phyloP scores from a whole-genome alignment of 2,113 vertebrate species.

The Cottus gobio region DNA sequence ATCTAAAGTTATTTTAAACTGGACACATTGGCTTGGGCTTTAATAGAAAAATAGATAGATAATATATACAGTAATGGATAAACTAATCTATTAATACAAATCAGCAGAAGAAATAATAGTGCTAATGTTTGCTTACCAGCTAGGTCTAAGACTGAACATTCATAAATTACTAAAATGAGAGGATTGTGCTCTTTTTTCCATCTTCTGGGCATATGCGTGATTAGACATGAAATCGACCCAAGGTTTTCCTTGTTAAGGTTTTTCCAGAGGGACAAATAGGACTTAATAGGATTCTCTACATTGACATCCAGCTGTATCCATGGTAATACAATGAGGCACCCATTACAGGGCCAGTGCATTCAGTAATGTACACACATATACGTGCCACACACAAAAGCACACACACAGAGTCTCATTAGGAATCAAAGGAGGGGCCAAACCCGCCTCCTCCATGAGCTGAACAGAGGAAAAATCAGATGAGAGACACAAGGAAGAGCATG shows the following conservation, averaged over 20 bases:
- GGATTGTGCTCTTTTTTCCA: conserved; percentile 1
- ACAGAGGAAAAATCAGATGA: conserved; percentile 14
- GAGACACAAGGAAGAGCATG: conserved; percentile 4
- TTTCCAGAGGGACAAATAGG: conserved; percentile 47
- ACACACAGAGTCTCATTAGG: conserved; percentile 24
- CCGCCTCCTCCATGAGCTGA: conserved; percentile 25
- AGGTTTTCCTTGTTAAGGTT: conserved; percentile 60
- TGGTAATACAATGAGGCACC: conserved; percentile 40
- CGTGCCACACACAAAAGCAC: neutral
- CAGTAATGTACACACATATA: conserved; percentile 21
- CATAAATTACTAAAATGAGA: neutral
- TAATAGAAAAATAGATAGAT: too few species aligned
- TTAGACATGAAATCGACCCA: conserved; percentile 38
- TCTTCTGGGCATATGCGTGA: conserved; percentile 45
- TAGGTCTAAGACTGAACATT: neutral
- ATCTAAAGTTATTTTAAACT: neutral
- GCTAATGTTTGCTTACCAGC: neutral
- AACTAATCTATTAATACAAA: neutral
- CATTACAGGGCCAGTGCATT: conserved; percentile 31
- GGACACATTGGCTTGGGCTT: neutral
- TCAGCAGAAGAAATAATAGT: neutral
- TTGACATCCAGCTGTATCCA: conserved; percentile 61
- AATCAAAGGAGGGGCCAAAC: conserved; percentile 23
- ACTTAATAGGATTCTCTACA: conserved; percentile 62
- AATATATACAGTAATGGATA: too few species aligned